Percentiles rank a stretch among this genome's conserved stretches.
phyloP scores from a whole-genome alignment of 2,888 invertebrate species.

The Octonoba sinensis region DNA sequence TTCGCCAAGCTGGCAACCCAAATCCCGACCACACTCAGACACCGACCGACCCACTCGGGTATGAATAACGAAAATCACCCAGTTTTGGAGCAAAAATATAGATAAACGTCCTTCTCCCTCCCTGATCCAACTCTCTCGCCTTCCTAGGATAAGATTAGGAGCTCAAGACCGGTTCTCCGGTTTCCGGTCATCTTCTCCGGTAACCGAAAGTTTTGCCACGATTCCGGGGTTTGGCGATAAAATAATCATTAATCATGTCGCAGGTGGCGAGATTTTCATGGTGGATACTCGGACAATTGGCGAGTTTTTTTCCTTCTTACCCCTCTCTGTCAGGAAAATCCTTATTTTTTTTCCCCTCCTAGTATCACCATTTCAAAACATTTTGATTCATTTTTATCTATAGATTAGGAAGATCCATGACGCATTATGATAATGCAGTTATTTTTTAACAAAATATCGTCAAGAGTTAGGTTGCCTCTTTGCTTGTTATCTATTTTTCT shows the following conservation, averaged over 20 bases:
- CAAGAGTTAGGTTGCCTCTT: constrained; percentile 24
- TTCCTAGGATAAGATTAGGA: constrained; percentile 55
- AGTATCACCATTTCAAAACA: constrained; percentile 18
- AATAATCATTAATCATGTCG: constrained; percentile 64
- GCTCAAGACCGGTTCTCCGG: constrained; percentile 60
- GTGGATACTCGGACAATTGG: constrained; percentile 55
- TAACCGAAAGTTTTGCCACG: constrained; percentile 42
- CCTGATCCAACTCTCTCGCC: constrained; percentile 5
- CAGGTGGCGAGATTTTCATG: constrained; percentile 61
- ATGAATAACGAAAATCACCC: constrained; percentile 62
- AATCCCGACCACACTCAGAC: background rate
- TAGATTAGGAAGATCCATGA: constrained; percentile 57
- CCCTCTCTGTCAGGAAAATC: too few species aligned
- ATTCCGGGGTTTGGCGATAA: constrained; percentile 60
- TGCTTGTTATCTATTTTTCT: constrained; percentile 46
- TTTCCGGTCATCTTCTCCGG: constrained; percentile 60
- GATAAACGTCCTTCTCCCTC: constrained; percentile 41
- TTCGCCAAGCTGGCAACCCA: background rate
- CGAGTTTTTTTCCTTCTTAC: constrained; percentile 15
- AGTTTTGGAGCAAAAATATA: constrained; percentile 46
- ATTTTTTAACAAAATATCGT: constrained; percentile 33
- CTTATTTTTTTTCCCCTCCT: constrained; percentile 7
- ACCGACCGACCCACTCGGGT: constrained; percentile 58
- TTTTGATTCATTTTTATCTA: constrained; percentile 20
- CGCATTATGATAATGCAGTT: constrained; percentile 53